Evolutionary conservation across 2,797 vertebrate species (phyloP), one percentile per base, ranked within the genome.

Genomic region (Mormyrus proboscirostris): DNA sequence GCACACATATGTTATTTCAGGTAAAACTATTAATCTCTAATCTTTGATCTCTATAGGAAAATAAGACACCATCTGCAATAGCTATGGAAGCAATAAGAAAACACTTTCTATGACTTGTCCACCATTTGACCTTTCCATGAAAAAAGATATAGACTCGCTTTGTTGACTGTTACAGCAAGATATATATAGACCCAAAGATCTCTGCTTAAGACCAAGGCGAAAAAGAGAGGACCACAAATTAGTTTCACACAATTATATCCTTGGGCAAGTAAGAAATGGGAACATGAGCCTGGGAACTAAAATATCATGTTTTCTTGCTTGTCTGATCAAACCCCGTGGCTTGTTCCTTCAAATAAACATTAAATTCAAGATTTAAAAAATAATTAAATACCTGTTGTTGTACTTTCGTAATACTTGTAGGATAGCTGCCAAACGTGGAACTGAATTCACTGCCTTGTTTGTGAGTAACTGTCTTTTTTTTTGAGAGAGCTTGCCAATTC

Each of bases 391-490:
- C 65, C 65, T 73, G 65, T 73, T 73, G 29, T 33, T 73, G 38
- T 19, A 44, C 38, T 44, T 79, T 79, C 38, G 5, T 79, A 79
- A 79, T 79, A 44, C 73, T 44, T 79, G 19, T 44, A n/a, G 38
- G 73, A 44, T 6, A 79, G 38, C 33, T n/a, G 90, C 84, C 90
- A 91, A 91, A 90, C 84, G 91, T 85, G 51, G 86, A 69, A 53
- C 86, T 57, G 62, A 65, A 79, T 5, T 5, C 22, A 90, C 82
- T 91, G 47, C 82, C 44, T 85, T 50, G 47, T 85, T 49, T 51
- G 22, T 49, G 1, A 84, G n/a, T 44, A 49, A 44, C n/a, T 73
- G 65, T 73, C 12, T 73, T 38, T 73, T 69, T 29, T 73, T 38
- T 85, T 44, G 44, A n/a, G 49, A 85, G 47, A n/a, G 12, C 12